These are phyloP conservation scores for Nyctalus aviator DNA, from an alignment of 2,797 vertebrate genomes.

Conservation along the genomic window DNA sequence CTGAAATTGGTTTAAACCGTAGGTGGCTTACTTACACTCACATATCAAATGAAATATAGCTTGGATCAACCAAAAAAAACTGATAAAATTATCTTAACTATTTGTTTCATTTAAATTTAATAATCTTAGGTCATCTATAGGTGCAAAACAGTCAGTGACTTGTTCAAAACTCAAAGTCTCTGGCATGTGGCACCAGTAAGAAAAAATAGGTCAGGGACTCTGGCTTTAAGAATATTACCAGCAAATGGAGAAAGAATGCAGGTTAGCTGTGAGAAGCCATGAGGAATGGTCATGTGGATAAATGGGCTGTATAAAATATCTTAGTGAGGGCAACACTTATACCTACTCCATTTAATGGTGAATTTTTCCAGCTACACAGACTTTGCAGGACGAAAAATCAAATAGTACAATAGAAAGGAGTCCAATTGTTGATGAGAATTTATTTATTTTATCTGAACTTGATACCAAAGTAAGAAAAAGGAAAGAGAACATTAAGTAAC, in stretches of 20 bases:
- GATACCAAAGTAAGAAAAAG: not conserved
- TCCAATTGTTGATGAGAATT: not conserved
- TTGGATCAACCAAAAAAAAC: not conserved
- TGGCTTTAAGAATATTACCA: not conserved
- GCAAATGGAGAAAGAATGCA: not conserved
- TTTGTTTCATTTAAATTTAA: constrained; percentile 24
- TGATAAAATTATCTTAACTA: not conserved
- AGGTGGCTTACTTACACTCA: not conserved
- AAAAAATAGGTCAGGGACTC: not conserved
- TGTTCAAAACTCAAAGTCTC: constrained; percentile 17
- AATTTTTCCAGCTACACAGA: not conserved
- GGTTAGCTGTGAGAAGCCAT: not conserved
- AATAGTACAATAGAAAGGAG: not conserved
- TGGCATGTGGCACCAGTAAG: not conserved
- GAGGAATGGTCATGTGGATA: not conserved
- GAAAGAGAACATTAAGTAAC: not conserved
- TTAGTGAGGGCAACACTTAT: not conserved
- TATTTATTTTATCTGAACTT: not conserved
- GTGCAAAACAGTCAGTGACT: not conserved
- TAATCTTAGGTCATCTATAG: not conserved
- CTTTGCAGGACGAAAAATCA: not conserved
- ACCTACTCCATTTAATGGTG: not conserved
- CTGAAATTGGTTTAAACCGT: constrained; percentile 77
- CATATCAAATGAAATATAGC: constrained; percentile 43
- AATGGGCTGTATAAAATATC: not conserved